Percentiles rank a stretch among this genome's conserved stretches.
These are phyloP conservation scores for Diarsia brunnea DNA, from an alignment of 2,888 invertebrate genomes.

Conservation along the genomic window DNA sequence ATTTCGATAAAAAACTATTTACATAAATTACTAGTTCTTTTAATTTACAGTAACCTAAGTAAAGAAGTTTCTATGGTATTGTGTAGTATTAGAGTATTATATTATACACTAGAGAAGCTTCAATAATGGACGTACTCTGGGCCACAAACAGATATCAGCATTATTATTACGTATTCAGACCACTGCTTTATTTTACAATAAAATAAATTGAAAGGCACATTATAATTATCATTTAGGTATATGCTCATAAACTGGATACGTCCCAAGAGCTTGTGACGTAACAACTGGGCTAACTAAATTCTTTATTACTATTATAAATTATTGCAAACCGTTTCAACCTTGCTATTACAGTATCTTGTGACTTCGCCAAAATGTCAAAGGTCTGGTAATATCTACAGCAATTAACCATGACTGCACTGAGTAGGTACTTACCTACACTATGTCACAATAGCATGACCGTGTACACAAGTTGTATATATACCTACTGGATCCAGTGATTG, in stretches of 20 bases:
- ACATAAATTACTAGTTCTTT: slow-evolving; percentile 55
- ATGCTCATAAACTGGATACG: slow-evolving; percentile 8
- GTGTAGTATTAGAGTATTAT: slow-evolving; percentile 61
- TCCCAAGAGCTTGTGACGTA: slow-evolving; percentile 10
- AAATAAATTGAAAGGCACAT: slow-evolving; percentile 52
- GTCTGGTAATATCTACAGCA: slow-evolving; percentile 53
- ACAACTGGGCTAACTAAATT: slow-evolving; percentile 16
- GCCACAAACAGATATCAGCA: slow-evolving; percentile 49
- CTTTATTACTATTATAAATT: slow-evolving; percentile 20
- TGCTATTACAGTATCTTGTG: slow-evolving; percentile 31
- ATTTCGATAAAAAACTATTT: slow-evolving; percentile 61
- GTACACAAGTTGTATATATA: not conserved
- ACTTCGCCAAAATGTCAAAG: slow-evolving; percentile 46
- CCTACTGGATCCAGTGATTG: slow-evolving; percentile 17
- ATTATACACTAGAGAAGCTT: slow-evolving; percentile 29
- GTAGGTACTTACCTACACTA: slow-evolving; percentile 26
- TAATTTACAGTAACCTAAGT: slow-evolving; percentile 39
- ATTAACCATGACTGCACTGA: slow-evolving; percentile 44
- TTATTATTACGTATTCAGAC: slow-evolving; percentile 18
- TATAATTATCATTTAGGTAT: slow-evolving; percentile 38
- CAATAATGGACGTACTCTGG: slow-evolving; percentile 39
- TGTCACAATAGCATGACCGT: slow-evolving; percentile 20
- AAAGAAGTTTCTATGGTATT: slow-evolving; percentile 42
- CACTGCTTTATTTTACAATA: slow-evolving; percentile 25
- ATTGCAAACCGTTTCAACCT: slow-evolving; percentile 22